Conservation (phyloP, 2,797 vertebrate species). For the Euthynnus affinis region DNA sequence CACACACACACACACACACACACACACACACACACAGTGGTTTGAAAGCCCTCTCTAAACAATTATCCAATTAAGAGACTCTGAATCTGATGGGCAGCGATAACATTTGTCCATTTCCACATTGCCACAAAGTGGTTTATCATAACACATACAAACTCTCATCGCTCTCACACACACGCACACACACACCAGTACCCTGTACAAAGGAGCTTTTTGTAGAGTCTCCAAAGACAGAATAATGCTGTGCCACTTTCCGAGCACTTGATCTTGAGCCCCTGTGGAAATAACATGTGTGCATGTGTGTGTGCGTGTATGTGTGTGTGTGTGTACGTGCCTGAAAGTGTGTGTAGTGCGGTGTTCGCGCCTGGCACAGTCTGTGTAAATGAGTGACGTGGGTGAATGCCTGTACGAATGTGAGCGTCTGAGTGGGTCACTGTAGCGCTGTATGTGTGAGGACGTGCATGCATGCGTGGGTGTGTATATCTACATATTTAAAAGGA, state of each 20-base stretch:
- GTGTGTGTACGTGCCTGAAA: background rate
- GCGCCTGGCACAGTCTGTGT: slow-evolving; percentile 7
- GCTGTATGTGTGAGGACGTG: slow-evolving; percentile 26
- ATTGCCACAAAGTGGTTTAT: slow-evolving; percentile 46
- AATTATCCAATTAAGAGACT: slow-evolving; percentile 67
- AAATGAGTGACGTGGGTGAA: slow-evolving; percentile 10
- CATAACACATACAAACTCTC: slow-evolving; percentile 19
- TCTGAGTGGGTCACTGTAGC: slow-evolving; percentile 28
- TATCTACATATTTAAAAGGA: slow-evolving; percentile 49
- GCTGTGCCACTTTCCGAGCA: slow-evolving; percentile 58
- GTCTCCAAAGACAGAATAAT: slow-evolving; percentile 60
- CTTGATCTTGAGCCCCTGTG: slow-evolving; percentile 49
- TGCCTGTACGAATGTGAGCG: background rate
- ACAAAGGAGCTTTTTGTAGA: slow-evolving; percentile 58
- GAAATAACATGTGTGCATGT: slow-evolving; percentile 27
- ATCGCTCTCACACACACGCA: slow-evolving; percentile 9
- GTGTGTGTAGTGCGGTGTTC: background rate
- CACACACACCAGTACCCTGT: background rate
- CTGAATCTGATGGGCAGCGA: slow-evolving; percentile 62
- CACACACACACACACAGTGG: slow-evolving; percentile 2
- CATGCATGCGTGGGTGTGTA: slow-evolving; percentile 23
- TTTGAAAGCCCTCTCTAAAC: slow-evolving; percentile 38
- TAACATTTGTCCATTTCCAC: slow-evolving; percentile 54
- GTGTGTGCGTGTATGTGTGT: too few relatives aligned
- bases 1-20: slow-evolving; percentile 9